A percentile compares a stretch with the other conserved stretches of the same genome.
These are phyloP conservation scores for Uropetala carovei DNA, from an alignment of 2,888 invertebrate species.

Conservation along the genomic window DNA sequence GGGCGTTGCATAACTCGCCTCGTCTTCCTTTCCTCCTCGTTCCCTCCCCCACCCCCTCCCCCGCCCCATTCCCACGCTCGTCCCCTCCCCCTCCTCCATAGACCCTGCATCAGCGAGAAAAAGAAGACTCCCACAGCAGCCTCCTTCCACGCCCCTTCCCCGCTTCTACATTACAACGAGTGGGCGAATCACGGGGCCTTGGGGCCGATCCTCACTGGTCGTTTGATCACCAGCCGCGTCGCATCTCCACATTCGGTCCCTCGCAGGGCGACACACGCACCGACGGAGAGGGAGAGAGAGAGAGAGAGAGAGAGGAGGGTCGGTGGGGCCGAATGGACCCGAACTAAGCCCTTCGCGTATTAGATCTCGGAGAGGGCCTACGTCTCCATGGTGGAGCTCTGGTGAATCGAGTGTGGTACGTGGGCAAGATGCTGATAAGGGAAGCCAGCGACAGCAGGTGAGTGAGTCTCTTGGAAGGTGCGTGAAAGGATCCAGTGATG, in stretches of 20 bases:
- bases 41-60: too few relatives aligned
- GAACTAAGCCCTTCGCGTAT: neutral
- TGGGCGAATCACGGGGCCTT: neutral
- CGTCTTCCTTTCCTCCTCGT: too few relatives aligned
- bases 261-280: too few relatives aligned
- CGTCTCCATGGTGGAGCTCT: neutral
- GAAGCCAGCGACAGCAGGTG: slow-evolving; percentile 34
- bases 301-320: neutral
- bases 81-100: neutral
- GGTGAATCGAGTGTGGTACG: neutral
- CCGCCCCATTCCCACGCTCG: neutral
- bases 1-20: neutral
- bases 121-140: neutral
- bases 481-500: too few relatives aligned
- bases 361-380: neutral
- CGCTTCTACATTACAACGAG: too few relatives aligned
- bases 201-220: neutral
- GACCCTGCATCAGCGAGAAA: neutral
- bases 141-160: too few relatives aligned
- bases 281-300: too few relatives aligned
- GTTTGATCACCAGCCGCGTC: neutral
- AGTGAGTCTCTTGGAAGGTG: neutral
- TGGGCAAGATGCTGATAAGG: slow-evolving; percentile 40
- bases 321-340: too few relatives aligned
- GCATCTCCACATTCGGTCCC: neutral